These are phyloP conservation scores for Gobius niger DNA, from an alignment of 2,113 vertebrate species.

Conservation along the genomic window DNA sequence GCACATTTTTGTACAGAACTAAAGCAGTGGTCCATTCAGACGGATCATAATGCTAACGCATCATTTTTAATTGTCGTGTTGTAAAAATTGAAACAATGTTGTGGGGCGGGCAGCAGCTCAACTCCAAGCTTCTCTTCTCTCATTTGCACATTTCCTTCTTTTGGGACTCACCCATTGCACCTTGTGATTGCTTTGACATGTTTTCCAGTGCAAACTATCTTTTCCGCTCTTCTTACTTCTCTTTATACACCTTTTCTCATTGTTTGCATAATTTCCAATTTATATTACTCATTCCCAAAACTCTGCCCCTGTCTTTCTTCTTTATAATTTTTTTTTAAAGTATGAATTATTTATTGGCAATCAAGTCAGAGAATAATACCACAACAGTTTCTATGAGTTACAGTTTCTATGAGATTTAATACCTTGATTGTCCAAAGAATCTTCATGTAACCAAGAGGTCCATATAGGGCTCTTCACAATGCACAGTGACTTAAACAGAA, in stretches of 20 bases:
- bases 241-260: slow-evolving; percentile 11
- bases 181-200: slow-evolving; percentile 51
- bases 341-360: slow-evolving; percentile 36
- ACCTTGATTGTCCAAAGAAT: too few relatives aligned
- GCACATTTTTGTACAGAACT: too few relatives aligned
- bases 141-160: slow-evolving; percentile 6
- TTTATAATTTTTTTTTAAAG: slow-evolving; percentile 35
- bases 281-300: slow-evolving; percentile 24
- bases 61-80: too few relatives aligned
- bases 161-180: slow-evolving; percentile 47
- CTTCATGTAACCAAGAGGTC: too few relatives aligned
- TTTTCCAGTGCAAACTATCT: slow-evolving; percentile 48
- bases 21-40: too few relatives aligned
- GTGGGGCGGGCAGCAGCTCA: neutral
- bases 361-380: neutral
- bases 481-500: too few relatives aligned
- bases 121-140: neutral
- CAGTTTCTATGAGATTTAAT: too few relatives aligned
- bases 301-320: slow-evolving; percentile 33
- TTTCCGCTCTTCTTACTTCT: slow-evolving; percentile 28
- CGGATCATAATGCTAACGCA: too few relatives aligned
- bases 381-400: too few relatives aligned
- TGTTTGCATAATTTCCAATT: slow-evolving; percentile 57
- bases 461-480: too few relatives aligned
- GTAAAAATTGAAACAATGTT: too few relatives aligned